phyloP scores from a whole-genome alignment of 2,113 vertebrate genomes.

The Riparia riparia region DNA sequence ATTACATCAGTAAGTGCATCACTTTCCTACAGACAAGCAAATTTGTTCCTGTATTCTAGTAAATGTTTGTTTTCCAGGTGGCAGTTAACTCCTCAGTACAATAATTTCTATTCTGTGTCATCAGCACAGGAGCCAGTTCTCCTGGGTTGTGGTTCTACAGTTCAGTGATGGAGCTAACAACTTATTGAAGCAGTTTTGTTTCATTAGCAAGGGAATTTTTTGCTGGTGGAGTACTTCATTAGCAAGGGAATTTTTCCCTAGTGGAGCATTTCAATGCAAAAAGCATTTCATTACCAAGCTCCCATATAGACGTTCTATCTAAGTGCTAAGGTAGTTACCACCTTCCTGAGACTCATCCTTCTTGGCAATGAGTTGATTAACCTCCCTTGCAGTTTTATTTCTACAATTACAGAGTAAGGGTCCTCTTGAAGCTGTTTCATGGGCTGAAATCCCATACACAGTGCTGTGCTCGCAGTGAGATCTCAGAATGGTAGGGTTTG shows the following conservation, averaged over 20 bases:
- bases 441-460: not conserved
- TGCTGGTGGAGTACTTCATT: slow-evolving; percentile 34
- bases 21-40: not conserved
- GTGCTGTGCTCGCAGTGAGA: not conserved
- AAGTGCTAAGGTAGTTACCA: slow-evolving; percentile 23
- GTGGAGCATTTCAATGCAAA: slow-evolving; percentile 14
- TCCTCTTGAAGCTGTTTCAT: not conserved
- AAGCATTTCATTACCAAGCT: slow-evolving; percentile 31
- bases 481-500: not conserved
- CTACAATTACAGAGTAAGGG: not conserved
- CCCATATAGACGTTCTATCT: not conserved
- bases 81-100: not conserved
- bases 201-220: slow-evolving; percentile 54
- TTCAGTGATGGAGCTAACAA: slow-evolving; percentile 9
- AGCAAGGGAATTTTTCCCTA: slow-evolving; percentile 52
- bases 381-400: not conserved
- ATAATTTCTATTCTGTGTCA: slow-evolving; percentile 8
- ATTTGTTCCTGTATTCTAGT: not conserved
- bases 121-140: not conserved
- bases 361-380: slow-evolving; percentile 4
- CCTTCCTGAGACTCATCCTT: not conserved
- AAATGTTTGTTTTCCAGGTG: not conserved
- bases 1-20: not conserved
- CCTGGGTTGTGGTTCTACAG: not conserved
- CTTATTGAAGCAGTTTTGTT: slow-evolving; percentile 31